These are phyloP conservation scores for Clostera curtula DNA, from an alignment of 2,888 invertebrate genomes.

Conservation along the genomic window DNA sequence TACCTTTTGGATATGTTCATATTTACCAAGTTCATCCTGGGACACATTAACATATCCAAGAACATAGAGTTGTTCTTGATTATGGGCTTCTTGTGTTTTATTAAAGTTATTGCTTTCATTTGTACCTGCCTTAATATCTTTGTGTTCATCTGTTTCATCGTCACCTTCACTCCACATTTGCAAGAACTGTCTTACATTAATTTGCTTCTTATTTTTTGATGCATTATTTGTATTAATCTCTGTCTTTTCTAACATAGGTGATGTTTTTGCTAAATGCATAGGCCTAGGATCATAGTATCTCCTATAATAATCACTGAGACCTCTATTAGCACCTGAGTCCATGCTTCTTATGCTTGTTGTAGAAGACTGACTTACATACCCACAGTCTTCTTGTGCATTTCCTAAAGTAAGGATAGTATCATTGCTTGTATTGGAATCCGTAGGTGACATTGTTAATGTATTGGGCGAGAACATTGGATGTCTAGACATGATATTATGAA, in stretches of 20 bases:
- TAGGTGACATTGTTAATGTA: constrained; percentile 59
- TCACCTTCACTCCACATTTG: constrained; percentile 73
- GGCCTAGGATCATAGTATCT: constrained; percentile 46
- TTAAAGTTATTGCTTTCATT: constrained; percentile 27
- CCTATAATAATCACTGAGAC: constrained; percentile 45
- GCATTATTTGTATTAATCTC: constrained; percentile 22
- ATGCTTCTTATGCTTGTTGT: constrained; percentile 58
- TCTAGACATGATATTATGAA: constrained; percentile 41
- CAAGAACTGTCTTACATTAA: constrained; percentile 65
- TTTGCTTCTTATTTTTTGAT: constrained; percentile 45
- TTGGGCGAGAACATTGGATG: constrained; percentile 60
- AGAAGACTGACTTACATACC: constrained; percentile 67
- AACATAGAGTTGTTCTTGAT: constrained; percentile 64
- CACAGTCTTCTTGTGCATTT: constrained; percentile 59
- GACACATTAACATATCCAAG: constrained; percentile 65
- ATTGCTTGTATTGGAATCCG: constrained; percentile 60
- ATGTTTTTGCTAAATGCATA: constrained; percentile 31
- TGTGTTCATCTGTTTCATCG: constrained; percentile 48
- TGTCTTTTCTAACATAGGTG: constrained; percentile 29
- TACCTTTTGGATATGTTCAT: constrained; percentile 70
- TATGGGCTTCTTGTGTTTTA: constrained; percentile 35
- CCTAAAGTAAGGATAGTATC: constrained; percentile 49
- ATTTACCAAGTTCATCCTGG: constrained; percentile 63
- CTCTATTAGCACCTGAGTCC: constrained; percentile 43
- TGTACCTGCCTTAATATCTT: constrained; percentile 23